These are phyloP conservation scores for Erebia aethiops DNA, from an alignment of 2,888 invertebrate genomes.

Conservation along the genomic window DNA sequence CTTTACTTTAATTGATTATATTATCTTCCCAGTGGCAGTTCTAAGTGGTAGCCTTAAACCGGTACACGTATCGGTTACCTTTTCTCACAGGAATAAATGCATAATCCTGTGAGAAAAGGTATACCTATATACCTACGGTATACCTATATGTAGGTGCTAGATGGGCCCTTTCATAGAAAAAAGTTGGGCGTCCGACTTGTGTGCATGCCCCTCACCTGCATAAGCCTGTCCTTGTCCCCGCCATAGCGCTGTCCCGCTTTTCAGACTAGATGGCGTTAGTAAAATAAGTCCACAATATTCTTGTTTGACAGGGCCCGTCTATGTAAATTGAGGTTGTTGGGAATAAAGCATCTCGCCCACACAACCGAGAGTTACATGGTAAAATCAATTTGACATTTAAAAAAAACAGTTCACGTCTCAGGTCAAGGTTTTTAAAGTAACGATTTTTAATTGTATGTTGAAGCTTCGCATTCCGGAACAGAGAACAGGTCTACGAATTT, in stretches of 20 bases:
- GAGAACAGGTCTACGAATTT: constrained; percentile 37
- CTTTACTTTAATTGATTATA: constrained; percentile 7
- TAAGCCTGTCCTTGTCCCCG: no score
- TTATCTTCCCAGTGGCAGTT: constrained; percentile 1
- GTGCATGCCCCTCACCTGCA: no score
- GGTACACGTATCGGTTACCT: background rate
- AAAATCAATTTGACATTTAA: constrained; percentile 13
- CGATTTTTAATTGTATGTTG: constrained; percentile 36
- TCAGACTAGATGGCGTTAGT: no score
- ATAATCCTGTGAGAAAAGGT: no score
- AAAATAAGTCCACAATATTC: no score
- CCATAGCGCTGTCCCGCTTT: no score
- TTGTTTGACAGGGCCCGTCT: no score
- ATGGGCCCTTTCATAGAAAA: no score
- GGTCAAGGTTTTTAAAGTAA: constrained; percentile 29
- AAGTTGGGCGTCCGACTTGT: no score
- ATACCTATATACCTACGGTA: no score
- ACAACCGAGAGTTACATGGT: constrained; percentile 3
- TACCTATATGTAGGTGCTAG: no score
- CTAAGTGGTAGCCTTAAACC: background rate
- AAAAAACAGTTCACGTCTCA: constrained; percentile 11
- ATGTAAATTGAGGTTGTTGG: no score
- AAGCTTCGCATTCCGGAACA: constrained; percentile 37
- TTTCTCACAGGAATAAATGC: background rate
- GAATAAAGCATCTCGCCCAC: background rate